These are phyloP conservation scores for rabbit (Oryctolagus cuniculus) DNA, from an alignment of 2,113 vertebrate genomes.

Conservation along the genomic window mOryCun1.1 NC_091447.1:59510001-59510500, in stretches of 20 bases:
- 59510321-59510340: not conserved
- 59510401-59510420: not conserved
- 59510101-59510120: constrained; percentile 65
- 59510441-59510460: not conserved
- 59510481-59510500: constrained; percentile 80
- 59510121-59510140: not conserved
- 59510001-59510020: constrained; percentile 97
- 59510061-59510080: constrained; percentile 49
- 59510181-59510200: constrained; percentile 86
- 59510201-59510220: constrained; percentile 92
- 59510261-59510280: constrained; percentile 11
- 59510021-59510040: constrained; percentile 93
- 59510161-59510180: constrained; percentile 89
- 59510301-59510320: not conserved
- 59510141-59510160: constrained; percentile 90
- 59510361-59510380: not conserved
- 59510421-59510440: not conserved
- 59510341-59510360: constrained; percentile 24
- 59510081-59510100: constrained; percentile 41
- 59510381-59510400: constrained; percentile 20
- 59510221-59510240: not conserved
- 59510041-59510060: constrained; percentile 80
- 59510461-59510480: not conserved
- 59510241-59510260: constrained; percentile 3
- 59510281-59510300: not conserved